Conservation (phyloP, 1,140 invertebrate species). For the Trichoplusia ni region DNA sequence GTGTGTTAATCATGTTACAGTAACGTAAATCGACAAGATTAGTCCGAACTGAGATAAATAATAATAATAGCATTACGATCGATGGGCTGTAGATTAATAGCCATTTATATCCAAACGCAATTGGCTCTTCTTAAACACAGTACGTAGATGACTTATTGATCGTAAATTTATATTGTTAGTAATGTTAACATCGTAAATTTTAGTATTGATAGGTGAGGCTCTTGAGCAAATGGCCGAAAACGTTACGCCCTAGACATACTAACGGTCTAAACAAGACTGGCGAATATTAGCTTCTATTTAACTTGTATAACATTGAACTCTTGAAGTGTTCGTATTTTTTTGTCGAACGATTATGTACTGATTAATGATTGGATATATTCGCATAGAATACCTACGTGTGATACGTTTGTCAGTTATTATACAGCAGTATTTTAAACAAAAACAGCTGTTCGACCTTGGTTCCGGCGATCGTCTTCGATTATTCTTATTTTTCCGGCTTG, state of each 20-base stretch:
- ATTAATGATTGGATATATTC: not conserved
- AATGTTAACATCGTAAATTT: conserved; percentile 34
- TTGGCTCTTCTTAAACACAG: not conserved
- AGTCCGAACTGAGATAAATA: conserved; percentile 4
- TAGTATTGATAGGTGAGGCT: conserved; percentile 28
- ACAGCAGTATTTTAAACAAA: conserved; percentile 1
- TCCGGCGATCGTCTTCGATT: conserved; percentile 2
- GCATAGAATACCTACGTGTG: not conserved
- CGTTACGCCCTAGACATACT: not conserved
- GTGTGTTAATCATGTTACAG: not conserved
- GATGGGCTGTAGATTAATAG: not conserved
- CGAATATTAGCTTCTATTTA: no score
- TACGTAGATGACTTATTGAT: conserved; percentile 29
- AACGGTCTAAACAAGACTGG: not conserved
- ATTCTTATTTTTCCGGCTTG: conserved; percentile 11
- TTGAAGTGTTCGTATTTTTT: no score
- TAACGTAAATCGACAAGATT: not conserved
- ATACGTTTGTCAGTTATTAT: not conserved
- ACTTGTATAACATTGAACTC: no score
- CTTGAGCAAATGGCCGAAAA: not conserved
- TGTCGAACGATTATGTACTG: no score
- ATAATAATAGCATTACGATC: not conserved
- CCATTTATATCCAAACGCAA: conserved; percentile 7
- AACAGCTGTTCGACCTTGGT: conserved; percentile 14
- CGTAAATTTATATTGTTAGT: conserved; percentile 29